Percentiles rank a stretch among this genome's conserved stretches.
Evolutionary conservation across 2,113 vertebrate genomes (phyloP).

Genomic region (Acanthisitta chloris): DNA sequence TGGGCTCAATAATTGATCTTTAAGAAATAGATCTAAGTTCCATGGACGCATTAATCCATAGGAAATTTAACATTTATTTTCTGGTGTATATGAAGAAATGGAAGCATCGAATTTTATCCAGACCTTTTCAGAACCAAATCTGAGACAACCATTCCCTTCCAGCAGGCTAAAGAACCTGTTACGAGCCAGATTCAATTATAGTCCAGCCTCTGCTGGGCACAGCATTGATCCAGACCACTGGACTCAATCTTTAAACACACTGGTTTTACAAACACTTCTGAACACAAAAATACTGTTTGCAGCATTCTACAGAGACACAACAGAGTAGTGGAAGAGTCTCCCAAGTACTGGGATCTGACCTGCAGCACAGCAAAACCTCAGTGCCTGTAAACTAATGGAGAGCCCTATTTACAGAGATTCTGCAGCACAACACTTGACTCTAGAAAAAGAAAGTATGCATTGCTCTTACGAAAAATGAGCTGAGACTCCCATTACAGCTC

Average conservation of each 20-base stretch:
- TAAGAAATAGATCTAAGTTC: background rate
- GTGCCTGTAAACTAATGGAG: background rate
- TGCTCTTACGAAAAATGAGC: background rate
- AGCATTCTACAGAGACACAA: background rate
- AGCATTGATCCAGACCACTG: background rate
- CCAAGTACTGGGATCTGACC: background rate
- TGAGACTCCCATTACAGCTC: background rate
- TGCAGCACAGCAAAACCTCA: background rate
- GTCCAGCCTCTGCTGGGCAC: background rate
- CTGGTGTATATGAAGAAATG: background rate
- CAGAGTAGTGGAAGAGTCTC: background rate
- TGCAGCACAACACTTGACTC: background rate
- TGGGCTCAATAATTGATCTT: background rate
- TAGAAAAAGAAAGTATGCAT: background rate
- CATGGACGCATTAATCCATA: background rate
- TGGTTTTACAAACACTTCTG: background rate
- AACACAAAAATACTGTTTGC: background rate
- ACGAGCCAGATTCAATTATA: background rate
- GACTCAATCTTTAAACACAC: background rate
- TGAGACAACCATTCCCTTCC: background rate
- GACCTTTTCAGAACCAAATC: background rate
- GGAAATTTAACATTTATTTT: background rate
- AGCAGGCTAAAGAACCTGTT: background rate
- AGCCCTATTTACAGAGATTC: background rate
- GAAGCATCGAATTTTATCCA: background rate